Percentiles rank a stretch among this genome's conserved stretches.
Conservation (phyloP, 2,113 vertebrate species). For the Peromyscus californicus region DNA sequence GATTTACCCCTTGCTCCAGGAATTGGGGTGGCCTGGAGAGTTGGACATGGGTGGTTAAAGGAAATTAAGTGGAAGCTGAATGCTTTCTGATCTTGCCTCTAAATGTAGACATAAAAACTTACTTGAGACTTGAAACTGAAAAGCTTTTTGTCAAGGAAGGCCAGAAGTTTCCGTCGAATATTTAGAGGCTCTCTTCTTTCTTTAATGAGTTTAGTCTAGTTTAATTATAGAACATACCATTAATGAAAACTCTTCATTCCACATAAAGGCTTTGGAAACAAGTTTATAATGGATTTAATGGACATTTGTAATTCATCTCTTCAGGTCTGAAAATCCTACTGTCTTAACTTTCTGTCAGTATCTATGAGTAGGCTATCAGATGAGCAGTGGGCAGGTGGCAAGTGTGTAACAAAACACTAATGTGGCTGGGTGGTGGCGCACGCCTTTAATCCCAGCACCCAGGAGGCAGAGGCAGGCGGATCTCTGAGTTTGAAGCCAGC, state of each 20-base stretch:
- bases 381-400: background rate
- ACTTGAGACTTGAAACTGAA: background rate
- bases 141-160: slow-evolving; percentile 18
- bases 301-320: background rate
- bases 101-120: background rate
- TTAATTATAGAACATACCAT: background rate
- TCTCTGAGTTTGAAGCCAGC: background rate
- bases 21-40: background rate
- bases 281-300: background rate
- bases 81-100: background rate
- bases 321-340: background rate
- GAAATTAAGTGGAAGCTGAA: background rate
- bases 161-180: background rate
- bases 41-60: background rate
- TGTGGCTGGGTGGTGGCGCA: too few relatives aligned
- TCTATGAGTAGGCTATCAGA: background rate
- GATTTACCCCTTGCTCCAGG: background rate
- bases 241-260: slow-evolving; percentile 27
- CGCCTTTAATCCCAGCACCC: background rate
- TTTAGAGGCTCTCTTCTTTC: slow-evolving; percentile 4
- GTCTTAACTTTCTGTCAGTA: background rate
- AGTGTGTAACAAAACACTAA: background rate
- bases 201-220: background rate
- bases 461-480: background rate
- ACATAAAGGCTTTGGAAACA: background rate